phyloP scores from a whole-genome alignment of 64 coral and sea anemone genomes.

The Montipora capricornis region DNA sequence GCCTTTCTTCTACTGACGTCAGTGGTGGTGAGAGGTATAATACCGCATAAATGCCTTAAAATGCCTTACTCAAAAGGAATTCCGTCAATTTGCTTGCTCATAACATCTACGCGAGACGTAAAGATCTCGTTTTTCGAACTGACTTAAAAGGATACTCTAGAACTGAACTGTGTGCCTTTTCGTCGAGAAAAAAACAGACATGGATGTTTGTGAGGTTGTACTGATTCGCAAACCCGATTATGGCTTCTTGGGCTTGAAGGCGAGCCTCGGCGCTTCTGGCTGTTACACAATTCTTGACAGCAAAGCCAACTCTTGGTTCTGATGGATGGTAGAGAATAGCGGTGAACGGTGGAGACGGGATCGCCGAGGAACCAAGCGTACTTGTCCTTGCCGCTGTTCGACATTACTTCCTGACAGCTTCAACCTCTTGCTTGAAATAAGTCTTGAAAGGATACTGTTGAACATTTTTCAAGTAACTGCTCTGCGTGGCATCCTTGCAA shows the following conservation, averaged over 20 bases:
- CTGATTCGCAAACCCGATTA: slow-evolving; percentile 47
- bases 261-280: not conserved
- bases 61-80: slow-evolving; percentile 7
- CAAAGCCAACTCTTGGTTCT: slow-evolving; percentile 86
- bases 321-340: slow-evolving; percentile 67
- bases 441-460: slow-evolving; percentile 75
- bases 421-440: slow-evolving; percentile 63
- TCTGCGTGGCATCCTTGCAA: slow-evolving; percentile 27
- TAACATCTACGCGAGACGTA: not conserved
- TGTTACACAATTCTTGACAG: not conserved
- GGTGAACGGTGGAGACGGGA: not conserved
- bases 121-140: not conserved
- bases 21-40: not conserved
- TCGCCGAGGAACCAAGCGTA: not conserved
- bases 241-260: slow-evolving; percentile 61
- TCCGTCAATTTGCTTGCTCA: not conserved
- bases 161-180: slow-evolving; percentile 18
- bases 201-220: slow-evolving; percentile 62
- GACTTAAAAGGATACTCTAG: not conserved
- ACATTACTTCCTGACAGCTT: slow-evolving; percentile 9
- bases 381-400: not conserved
- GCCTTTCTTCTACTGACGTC: no score
- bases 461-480: slow-evolving; percentile 54
- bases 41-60: no score
- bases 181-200: slow-evolving; percentile 69